Base-by-base conservation (phyloP, 1,140 invertebrate species). In the Hetaerina americana region DNA sequence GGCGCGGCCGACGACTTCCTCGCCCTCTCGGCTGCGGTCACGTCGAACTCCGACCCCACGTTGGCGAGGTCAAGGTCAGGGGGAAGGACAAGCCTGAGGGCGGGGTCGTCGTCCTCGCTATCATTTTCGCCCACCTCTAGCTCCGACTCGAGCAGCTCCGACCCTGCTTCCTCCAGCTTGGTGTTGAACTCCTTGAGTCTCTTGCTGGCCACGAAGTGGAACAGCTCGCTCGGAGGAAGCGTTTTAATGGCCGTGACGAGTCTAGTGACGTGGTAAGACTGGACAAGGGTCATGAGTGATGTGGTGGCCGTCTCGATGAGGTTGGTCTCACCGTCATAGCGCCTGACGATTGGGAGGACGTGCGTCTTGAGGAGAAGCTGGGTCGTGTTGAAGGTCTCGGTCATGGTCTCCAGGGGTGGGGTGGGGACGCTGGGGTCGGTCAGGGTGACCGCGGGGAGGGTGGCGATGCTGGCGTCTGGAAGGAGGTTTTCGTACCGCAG, bases 131-230 rank as follows among this genome's bases (percentile, higher is more conserved):
- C 89, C 75, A 92, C 91, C 77, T 95, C 91, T 15, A 94, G 80
- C 78, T 95, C 91, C 68, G 94, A 81, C 22, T 57, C 40, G 77
- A 94, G 90, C 6, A 95, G 78, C 79, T 94, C 92, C 0, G 91
- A 93, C 0, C 92, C 92, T n/a, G 92, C 92, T 81, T 94, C 92
- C 77, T 94, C 91, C 27, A 93, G 81, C 66, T 88, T 88, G 68
- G 90, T 92, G 74, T 94, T 93, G 79, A 94, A 94, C 79, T 96
- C 93, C 75, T 92, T 94, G 15, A 95, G 82, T 2, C 91, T 92
- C 79, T 93, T 93, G 73, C 91, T 92, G 0, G 92, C 91, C 27
- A 92, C 89, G 76, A 93, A 93, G 74, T 93, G 90, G 80, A 92
- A 94, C 27, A 90, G 88, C 77, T 94, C 91, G 84, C 91, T 88